Percentiles rank a stretch among this genome's conserved stretches.
Conservation (phyloP, 2,797 vertebrate genomes). For the Carapus acus region DNA sequence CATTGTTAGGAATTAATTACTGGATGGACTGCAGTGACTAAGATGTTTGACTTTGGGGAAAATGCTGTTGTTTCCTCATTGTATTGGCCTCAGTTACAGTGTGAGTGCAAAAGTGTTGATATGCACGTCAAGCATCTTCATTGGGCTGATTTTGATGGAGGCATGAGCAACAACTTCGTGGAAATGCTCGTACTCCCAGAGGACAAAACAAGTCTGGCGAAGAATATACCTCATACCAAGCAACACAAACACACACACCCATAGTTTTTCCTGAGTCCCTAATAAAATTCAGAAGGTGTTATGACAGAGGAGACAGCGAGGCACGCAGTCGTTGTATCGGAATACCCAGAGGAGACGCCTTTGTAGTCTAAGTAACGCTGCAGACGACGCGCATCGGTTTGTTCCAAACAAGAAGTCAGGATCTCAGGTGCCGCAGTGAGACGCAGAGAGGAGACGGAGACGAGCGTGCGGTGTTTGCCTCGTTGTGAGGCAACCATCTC, state of each 20-base stretch:
- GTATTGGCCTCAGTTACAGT: slow-evolving; percentile 10
- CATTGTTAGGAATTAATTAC: neutral
- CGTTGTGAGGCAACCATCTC: slow-evolving; percentile 66
- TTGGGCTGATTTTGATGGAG: slow-evolving; percentile 37
- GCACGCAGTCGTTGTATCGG: slow-evolving; percentile 37
- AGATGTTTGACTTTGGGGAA: neutral
- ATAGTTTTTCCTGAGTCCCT: slow-evolving; percentile 34
- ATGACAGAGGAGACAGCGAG: slow-evolving; percentile 35
- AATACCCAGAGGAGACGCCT: slow-evolving; percentile 51
- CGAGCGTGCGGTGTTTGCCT: slow-evolving; percentile 39
- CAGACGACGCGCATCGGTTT: slow-evolving; percentile 44
- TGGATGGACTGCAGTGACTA: neutral
- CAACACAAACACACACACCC: slow-evolving; percentile 20
- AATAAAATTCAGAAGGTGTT: slow-evolving; percentile 37
- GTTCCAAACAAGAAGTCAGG: slow-evolving; percentile 50
- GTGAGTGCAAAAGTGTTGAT: slow-evolving; percentile 29
- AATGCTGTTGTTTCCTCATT: neutral
- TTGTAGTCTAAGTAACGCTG: slow-evolving; percentile 55
- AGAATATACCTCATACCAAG: slow-evolving; percentile 30
- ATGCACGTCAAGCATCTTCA: slow-evolving; percentile 41
- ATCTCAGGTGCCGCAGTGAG: slow-evolving; percentile 45
- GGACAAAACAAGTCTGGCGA: slow-evolving; percentile 41
- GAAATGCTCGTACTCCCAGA: slow-evolving; percentile 48
- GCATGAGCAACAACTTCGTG: slow-evolving; percentile 49
- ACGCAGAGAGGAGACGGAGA: slow-evolving; percentile 41